Evolutionary conservation across 2,113 vertebrate genomes (phyloP).

Genomic region (Mohoua ochrocephala): DNA sequence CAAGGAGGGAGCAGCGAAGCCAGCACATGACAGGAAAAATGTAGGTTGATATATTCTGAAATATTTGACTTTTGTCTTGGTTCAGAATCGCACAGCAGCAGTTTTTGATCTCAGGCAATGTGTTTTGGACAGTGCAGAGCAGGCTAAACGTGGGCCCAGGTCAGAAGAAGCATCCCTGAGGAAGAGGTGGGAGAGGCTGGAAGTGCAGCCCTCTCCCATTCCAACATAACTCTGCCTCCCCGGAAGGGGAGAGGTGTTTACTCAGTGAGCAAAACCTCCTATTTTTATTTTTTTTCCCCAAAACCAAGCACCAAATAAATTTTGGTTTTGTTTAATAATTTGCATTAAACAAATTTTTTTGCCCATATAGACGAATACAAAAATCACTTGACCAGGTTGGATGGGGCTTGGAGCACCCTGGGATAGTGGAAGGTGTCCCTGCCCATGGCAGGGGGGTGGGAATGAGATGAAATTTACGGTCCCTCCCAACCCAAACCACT

Average conservation of each 20-base stretch:
- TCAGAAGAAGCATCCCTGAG: background rate
- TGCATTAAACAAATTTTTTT: background rate
- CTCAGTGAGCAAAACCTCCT: background rate
- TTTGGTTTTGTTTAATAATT: background rate
- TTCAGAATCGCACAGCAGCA: accelerated
- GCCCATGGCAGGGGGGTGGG: background rate
- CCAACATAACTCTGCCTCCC: background rate
- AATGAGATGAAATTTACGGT: background rate
- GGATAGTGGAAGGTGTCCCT: background rate
- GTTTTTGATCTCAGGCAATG: background rate
- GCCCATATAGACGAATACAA: background rate
- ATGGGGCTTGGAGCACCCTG: background rate
- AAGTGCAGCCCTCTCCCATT: background rate
- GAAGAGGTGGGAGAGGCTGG: background rate
- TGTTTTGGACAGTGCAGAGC: background rate
- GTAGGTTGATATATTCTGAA: background rate
- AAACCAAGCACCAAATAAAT: background rate
- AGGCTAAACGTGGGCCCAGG: background rate
- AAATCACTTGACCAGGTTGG: background rate
- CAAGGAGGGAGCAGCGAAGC: background rate
- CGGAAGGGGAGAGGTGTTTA: background rate
- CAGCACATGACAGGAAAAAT: background rate
- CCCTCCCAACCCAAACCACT: background rate
- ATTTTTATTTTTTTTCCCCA: background rate
- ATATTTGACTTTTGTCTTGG: background rate